Percentiles rank a stretch among this genome's conserved stretches.
Evolutionary conservation across 2,888 invertebrate species (phyloP).

Genomic region (Eustalomyia histrio): DNA sequence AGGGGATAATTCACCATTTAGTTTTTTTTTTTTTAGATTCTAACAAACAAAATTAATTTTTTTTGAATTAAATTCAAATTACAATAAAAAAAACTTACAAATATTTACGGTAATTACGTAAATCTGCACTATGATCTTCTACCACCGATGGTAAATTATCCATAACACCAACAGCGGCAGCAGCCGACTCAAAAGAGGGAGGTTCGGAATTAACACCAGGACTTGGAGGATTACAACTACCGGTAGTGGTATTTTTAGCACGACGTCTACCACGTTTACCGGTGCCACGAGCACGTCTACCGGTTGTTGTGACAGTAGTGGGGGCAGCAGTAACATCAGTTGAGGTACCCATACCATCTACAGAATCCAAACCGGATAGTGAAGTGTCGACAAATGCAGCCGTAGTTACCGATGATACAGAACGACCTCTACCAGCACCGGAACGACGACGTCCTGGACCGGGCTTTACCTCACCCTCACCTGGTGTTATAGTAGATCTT

Average conservation of each 20-base stretch:
- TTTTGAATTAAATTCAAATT: slow-evolving; percentile 2
- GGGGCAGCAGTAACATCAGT: slow-evolving; percentile 66
- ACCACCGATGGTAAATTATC: slow-evolving; percentile 70
- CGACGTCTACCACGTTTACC: slow-evolving; percentile 74
- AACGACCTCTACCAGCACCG: slow-evolving; percentile 65
- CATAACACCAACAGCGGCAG: slow-evolving; percentile 76
- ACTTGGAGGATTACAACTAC: slow-evolving; percentile 74
- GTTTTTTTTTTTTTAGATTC: slow-evolving; percentile 35
- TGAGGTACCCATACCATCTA: slow-evolving; percentile 46
- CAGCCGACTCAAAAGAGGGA: slow-evolving; percentile 79
- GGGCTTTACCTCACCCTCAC: slow-evolving; percentile 65
- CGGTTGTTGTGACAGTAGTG: slow-evolving; percentile 66
- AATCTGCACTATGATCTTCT: slow-evolving; percentile 75
- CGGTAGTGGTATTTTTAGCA: slow-evolving; percentile 67
- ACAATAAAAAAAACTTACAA: slow-evolving; percentile 72
- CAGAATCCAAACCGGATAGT: slow-evolving; percentile 56
- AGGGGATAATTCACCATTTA: slow-evolving; percentile 41
- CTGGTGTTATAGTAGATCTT: slow-evolving; percentile 70
- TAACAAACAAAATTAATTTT: slow-evolving; percentile 41
- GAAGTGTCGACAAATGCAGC: slow-evolving; percentile 60
- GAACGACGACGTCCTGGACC: slow-evolving; percentile 73
- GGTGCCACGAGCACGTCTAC: slow-evolving; percentile 73
- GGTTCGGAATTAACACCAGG: slow-evolving; percentile 77
- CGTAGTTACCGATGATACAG: slow-evolving; percentile 35
- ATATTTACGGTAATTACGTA: slow-evolving; percentile 79